phyloP scores from a whole-genome alignment of 2,797 vertebrate species.

The Macropodus opercularis region DNA sequence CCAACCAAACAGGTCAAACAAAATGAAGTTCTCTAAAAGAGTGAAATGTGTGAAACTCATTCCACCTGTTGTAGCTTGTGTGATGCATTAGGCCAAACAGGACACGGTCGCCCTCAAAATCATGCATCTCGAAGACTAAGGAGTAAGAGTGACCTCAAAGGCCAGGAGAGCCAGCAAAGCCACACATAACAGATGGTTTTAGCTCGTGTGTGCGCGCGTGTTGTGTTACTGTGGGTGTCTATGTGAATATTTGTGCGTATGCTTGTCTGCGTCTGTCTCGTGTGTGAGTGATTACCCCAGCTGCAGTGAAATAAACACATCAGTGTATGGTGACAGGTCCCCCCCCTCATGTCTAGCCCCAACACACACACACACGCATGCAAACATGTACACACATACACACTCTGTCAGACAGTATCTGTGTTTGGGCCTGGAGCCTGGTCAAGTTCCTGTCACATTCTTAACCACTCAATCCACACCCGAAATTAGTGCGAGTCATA shows the following conservation, averaged over 20 bases:
- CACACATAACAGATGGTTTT: slow-evolving; percentile 52
- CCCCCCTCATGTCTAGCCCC: slow-evolving; percentile 46
- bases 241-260: slow-evolving; percentile 52
- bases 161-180: slow-evolving; percentile 43
- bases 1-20: neutral
- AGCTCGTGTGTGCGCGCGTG: slow-evolving; percentile 24
- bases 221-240: slow-evolving; percentile 12
- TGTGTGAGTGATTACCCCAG: slow-evolving; percentile 76
- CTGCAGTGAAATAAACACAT: slow-evolving; percentile 79
- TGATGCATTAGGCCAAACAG: slow-evolving; percentile 24
- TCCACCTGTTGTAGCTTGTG: no score
- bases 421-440: slow-evolving; percentile 62
- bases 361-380: slow-evolving; percentile 31
- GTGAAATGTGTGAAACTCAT: slow-evolving; percentile 14
- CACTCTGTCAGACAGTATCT: slow-evolving; percentile 56
- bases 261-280: slow-evolving; percentile 60
- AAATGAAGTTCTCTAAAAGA: neutral
- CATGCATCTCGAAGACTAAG: slow-evolving; percentile 50
- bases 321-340: slow-evolving; percentile 76
- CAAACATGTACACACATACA: slow-evolving; percentile 11
- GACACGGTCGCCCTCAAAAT: slow-evolving; percentile 30
- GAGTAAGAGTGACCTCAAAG: slow-evolving; percentile 56
- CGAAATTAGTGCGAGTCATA: slow-evolving; percentile 56
- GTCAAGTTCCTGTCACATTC: slow-evolving; percentile 73
- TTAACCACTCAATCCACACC: slow-evolving; percentile 60